Percentiles rank a stretch among this genome's conserved stretches.
phyloP scores from a whole-genome alignment of 2,113 vertebrate genomes.

The Proterorhinus semilunaris region DNA sequence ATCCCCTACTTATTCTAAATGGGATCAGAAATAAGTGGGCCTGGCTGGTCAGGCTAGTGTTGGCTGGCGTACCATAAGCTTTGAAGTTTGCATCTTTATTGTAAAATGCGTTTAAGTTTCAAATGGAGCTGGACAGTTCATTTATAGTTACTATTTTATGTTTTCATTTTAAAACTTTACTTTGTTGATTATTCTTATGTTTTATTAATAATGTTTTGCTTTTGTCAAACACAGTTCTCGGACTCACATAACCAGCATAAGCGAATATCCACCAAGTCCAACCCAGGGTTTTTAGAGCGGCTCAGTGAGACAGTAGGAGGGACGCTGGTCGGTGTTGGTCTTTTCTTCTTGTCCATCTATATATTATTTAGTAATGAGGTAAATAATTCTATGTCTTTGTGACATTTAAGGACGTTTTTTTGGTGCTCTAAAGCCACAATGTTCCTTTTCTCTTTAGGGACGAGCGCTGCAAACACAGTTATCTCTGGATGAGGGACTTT shows the following conservation, averaged over 20 bases:
- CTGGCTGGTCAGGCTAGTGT: too few species aligned
- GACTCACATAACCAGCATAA: constrained; percentile 69
- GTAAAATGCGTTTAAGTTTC: too few species aligned
- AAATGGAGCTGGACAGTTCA: too few species aligned
- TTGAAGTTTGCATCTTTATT: too few species aligned
- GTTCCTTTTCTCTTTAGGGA: constrained; percentile 73
- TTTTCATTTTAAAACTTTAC: too few species aligned
- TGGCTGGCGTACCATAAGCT: too few species aligned
- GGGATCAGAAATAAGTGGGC: too few species aligned
- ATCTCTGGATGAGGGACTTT: constrained; percentile 88
- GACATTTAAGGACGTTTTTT: neutral
- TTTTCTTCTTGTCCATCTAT: constrained; percentile 89
- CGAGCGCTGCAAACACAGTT: constrained; percentile 81
- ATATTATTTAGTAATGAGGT: constrained; percentile 97
- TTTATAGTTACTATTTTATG: too few species aligned
- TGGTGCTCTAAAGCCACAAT: neutral
- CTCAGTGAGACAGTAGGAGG: constrained; percentile 89
- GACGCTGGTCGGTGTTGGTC: constrained; percentile 80
- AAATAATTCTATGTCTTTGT: constrained; percentile 9
- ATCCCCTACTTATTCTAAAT: too few species aligned
- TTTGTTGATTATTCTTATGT: neutral
- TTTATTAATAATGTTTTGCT: neutral
- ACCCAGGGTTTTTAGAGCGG: constrained; percentile 91
- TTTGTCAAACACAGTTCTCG: constrained; percentile 52
- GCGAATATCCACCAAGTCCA: constrained; percentile 68